Conservation (phyloP, 2,113 vertebrate species). For the Cepphus grylle region DNA sequence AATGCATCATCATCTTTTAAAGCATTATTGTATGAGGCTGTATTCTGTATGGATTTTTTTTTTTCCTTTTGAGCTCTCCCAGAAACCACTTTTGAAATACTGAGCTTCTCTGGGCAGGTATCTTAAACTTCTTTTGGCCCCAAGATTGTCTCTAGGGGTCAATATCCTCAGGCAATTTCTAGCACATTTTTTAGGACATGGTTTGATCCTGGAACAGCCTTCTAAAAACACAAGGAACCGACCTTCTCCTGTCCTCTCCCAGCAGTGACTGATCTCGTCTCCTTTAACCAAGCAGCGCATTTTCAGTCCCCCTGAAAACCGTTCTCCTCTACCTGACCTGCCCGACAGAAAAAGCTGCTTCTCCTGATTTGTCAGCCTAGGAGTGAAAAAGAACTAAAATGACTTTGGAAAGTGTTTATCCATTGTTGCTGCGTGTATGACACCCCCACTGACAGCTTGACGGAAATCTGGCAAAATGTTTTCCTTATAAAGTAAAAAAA, state of each 20-base stretch:
- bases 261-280: not conserved
- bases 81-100: not conserved
- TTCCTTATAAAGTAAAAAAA: not conserved
- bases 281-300: not conserved
- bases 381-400: not conserved
- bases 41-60: rapidly evolving
- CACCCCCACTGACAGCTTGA: not conserved
- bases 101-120: not conserved
- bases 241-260: not conserved
- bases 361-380: not conserved
- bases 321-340: not conserved
- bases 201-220: not conserved
- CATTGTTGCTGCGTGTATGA: not conserved
- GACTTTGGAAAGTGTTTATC: not conserved
- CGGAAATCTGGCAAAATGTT: not conserved
- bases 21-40: rapidly evolving
- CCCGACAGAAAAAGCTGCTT: not conserved
- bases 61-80: not conserved
- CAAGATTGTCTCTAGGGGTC: not conserved
- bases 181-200: not conserved
- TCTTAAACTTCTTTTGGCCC: not conserved
- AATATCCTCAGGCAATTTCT: not conserved
- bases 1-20: not conserved
- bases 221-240: not conserved
- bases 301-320: not conserved